Conservation (phyloP, 2,888 invertebrate species). For the Troides oblongomaculatus region DNA sequence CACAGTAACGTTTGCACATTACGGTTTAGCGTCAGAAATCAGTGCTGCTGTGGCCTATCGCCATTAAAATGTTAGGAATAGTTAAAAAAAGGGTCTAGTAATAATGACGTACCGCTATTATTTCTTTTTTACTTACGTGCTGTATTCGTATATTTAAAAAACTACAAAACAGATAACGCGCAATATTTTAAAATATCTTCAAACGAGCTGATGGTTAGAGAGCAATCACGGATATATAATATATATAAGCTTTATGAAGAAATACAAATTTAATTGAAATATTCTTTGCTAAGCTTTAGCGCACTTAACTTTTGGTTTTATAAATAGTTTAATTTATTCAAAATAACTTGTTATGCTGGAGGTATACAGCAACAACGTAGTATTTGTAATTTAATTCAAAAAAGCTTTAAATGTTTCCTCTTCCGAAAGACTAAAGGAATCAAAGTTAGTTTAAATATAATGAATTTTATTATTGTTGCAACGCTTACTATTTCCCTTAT, state of each 20-base stretch:
- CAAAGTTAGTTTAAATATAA: background rate
- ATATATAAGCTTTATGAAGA: background rate
- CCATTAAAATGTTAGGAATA: background rate
- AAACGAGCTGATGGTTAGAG: background rate
- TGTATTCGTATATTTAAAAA: too few species aligned
- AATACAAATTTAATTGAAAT: background rate
- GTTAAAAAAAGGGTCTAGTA: background rate
- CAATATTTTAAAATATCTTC: background rate
- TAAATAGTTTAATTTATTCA: background rate
- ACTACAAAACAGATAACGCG: too few species aligned
- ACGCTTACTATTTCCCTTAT: too few species aligned
- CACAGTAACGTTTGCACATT: too few species aligned
- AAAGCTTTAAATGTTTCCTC: background rate
- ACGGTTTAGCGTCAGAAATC: too few species aligned
- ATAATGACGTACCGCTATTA: too few species aligned
- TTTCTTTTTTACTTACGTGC: too few species aligned
- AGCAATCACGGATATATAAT: background rate
- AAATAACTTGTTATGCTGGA: constrained; percentile 7
- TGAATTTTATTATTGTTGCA: background rate
- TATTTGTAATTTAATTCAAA: background rate
- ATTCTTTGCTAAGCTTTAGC: background rate
- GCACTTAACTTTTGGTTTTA: background rate
- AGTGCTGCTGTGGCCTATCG: too few species aligned
- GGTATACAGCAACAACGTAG: background rate
- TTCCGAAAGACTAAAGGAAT: background rate